These are phyloP conservation scores for Coleophora flavipennella DNA, from an alignment of 2,888 invertebrate species.

Conservation along the genomic window DNA sequence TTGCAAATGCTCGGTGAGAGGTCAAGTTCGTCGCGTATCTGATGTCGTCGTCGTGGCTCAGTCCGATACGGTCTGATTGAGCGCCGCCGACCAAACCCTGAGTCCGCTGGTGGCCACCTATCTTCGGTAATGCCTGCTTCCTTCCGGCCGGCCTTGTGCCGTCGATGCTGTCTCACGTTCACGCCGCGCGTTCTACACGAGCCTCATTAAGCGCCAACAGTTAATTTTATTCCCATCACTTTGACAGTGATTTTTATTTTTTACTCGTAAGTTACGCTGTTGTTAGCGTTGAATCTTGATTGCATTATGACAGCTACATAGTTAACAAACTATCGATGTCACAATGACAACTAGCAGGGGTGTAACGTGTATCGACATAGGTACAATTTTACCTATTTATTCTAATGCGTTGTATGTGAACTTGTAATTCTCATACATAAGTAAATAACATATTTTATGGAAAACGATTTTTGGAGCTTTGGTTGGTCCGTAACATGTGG, in stretches of 20 bases:
- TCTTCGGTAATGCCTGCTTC: constrained; percentile 54
- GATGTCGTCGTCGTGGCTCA: constrained; percentile 23
- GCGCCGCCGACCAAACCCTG: constrained; percentile 49
- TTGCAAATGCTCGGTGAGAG: constrained; percentile 12
- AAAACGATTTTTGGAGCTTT: too few species aligned
- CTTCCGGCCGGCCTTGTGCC: constrained; percentile 56
- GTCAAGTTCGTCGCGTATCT: constrained; percentile 35
- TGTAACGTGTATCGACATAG: too few species aligned
- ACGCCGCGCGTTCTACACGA: constrained; percentile 13
- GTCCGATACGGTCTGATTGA: constrained; percentile 46
- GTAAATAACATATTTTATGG: too few species aligned
- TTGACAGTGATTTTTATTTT: neutral
- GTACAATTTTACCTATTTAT: too few species aligned
- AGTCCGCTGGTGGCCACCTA: constrained; percentile 38
- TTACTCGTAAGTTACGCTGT: too few species aligned
- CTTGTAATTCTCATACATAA: too few species aligned
- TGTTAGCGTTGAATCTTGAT: too few species aligned
- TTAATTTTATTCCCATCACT: neutral
- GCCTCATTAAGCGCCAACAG: neutral
- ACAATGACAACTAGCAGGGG: too few species aligned
- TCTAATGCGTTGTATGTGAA: too few species aligned
- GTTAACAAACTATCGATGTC: too few species aligned
- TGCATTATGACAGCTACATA: too few species aligned
- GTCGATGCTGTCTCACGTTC: constrained; percentile 29
- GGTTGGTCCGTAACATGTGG: too few species aligned